Conservation (phyloP, 2,113 vertebrate genomes). For the Arizona elegans region DNA sequence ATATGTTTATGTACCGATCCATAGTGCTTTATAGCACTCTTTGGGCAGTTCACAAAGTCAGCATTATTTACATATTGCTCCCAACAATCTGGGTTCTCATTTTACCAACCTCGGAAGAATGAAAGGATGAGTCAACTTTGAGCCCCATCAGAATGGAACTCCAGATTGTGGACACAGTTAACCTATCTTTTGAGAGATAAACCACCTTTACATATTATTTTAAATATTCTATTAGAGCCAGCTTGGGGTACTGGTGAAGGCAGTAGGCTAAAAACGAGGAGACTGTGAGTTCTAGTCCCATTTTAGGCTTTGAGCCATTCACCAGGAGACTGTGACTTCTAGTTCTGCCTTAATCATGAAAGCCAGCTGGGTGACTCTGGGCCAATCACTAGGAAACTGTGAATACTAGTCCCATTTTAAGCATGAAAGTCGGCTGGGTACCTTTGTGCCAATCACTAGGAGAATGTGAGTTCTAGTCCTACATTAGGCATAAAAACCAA, state of each 20-base stretch:
- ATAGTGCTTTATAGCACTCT: too few relatives aligned
- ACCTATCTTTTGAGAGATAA: not conserved
- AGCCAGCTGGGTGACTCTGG: too few relatives aligned
- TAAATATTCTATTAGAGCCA: not conserved
- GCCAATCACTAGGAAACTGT: too few relatives aligned
- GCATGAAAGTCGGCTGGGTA: not conserved
- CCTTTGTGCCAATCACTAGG: not conserved
- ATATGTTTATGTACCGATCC: too few relatives aligned
- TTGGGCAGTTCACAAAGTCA: too few relatives aligned
- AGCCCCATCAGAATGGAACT: too few relatives aligned
- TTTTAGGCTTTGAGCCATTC: not conserved
- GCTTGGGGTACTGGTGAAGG: not conserved
- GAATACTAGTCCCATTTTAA: not conserved
- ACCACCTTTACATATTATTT: not conserved
- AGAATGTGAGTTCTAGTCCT: not conserved
- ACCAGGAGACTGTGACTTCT: not conserved
- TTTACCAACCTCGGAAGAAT: too few relatives aligned
- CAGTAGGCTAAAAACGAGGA: not conserved
- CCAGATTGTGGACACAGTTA: too few relatives aligned
- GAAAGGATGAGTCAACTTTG: too few relatives aligned
- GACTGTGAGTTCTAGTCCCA: not conserved
- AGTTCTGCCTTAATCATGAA: not conserved
- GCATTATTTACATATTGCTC: too few relatives aligned
- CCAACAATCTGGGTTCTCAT: too few relatives aligned
- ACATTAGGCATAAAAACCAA: not conserved